Evolutionary conservation across 64 coral and sea anemone species (phyloP).

Genomic region (Pocillopora damicornis): DNA sequence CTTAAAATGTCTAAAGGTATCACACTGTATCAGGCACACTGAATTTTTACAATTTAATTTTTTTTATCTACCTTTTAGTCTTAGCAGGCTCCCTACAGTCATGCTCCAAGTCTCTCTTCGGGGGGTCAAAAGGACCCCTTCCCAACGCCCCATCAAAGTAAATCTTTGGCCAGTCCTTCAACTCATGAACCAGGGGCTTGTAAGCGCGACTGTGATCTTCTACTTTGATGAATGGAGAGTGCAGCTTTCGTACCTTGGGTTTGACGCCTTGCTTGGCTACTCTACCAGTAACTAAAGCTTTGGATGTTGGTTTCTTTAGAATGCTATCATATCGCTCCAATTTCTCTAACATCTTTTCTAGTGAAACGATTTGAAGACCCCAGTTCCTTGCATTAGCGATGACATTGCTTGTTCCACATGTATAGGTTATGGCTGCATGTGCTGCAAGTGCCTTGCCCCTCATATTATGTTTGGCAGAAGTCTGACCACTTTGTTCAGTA

Average conservation of each 20-base stretch:
- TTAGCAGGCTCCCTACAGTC: background rate
- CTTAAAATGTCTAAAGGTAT: too few relatives aligned
- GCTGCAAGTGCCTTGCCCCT: slow-evolving; percentile 71
- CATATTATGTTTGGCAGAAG: slow-evolving; percentile 52
- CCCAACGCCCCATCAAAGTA: slow-evolving; percentile 57
- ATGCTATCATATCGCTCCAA: slow-evolving; percentile 50
- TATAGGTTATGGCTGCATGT: slow-evolving; percentile 57
- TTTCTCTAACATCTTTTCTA: slow-evolving; percentile 72
- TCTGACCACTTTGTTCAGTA: slow-evolving; percentile 31
- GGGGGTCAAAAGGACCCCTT: slow-evolving; percentile 76
- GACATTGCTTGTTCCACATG: slow-evolving; percentile 70
- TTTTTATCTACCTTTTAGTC: slow-evolving; percentile 5
- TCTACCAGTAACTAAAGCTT: slow-evolving; percentile 11
- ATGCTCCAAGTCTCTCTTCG: slow-evolving; percentile 24
- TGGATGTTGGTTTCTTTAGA: slow-evolving; percentile 39
- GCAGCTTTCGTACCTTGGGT: slow-evolving; percentile 62
- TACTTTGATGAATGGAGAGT: slow-evolving; percentile 83
- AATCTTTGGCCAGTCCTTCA: slow-evolving; percentile 78
- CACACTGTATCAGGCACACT: too few relatives aligned
- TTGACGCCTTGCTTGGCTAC: slow-evolving; percentile 8
- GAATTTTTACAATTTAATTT: background rate
- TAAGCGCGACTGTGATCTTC: slow-evolving; percentile 78
- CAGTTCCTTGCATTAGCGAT: slow-evolving; percentile 82
- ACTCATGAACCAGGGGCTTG: slow-evolving; percentile 82
- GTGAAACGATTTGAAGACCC: slow-evolving; percentile 54